Evolutionary conservation across 1,140 invertebrate genomes (phyloP).

Genomic region (Augochlora pura): DNA sequence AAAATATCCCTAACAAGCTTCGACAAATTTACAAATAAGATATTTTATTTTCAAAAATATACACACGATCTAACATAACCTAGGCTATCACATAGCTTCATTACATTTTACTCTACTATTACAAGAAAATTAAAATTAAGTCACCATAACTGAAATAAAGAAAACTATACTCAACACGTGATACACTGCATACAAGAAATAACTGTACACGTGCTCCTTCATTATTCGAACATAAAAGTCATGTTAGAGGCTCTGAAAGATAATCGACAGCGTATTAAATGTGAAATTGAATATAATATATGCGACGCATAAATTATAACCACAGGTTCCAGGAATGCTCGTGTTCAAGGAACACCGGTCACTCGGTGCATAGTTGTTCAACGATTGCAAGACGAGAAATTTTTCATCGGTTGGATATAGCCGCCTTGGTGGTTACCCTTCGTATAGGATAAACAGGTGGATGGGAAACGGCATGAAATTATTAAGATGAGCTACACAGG

Average conservation of each 20-base stretch:
- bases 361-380: neutral
- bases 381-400: neutral
- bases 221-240: neutral
- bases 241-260: neutral
- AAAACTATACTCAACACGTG: too few relatives aligned
- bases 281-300: neutral
- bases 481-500: constrained; percentile 22
- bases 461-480: constrained; percentile 30
- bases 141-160: too few relatives aligned
- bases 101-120: too few relatives aligned
- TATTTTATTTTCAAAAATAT: too few relatives aligned
- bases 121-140: too few relatives aligned
- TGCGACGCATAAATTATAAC: neutral
- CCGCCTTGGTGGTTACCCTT: neutral
- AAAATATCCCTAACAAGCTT: too few relatives aligned
- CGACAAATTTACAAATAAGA: too few relatives aligned
- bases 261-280: neutral
- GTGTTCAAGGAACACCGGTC: constrained; percentile 3
- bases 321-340: neutral
- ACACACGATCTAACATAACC: too few relatives aligned
- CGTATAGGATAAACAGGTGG: constrained; percentile 15
- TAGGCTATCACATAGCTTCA: too few relatives aligned
- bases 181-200: too few relatives aligned
- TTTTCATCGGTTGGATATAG: neutral
- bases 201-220: too few relatives aligned